phyloP scores from a whole-genome alignment of 2,888 invertebrate species.

The Cephonodes hylas region DNA sequence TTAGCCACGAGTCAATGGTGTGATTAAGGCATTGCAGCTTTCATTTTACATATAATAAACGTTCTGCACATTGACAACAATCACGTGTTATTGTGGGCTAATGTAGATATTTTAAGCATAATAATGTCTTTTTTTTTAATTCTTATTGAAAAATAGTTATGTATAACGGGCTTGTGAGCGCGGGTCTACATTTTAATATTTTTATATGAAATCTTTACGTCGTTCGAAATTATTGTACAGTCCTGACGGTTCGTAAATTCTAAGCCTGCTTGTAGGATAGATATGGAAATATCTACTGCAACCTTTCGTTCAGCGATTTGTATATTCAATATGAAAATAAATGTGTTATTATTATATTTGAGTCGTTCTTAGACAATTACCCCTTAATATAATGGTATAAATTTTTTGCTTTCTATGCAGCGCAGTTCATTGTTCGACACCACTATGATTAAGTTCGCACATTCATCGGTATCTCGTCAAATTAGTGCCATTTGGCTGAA shows the following conservation, averaged over 20 bases:
- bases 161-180: slow-evolving; percentile 1
- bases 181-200: slow-evolving; percentile 30
- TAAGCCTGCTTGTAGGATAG: slow-evolving; percentile 21
- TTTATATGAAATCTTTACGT: slow-evolving; percentile 39
- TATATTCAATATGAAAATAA: slow-evolving; percentile 63
- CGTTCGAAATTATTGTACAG: slow-evolving; percentile 19
- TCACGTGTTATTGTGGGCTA: slow-evolving; percentile 8
- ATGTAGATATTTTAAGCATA: slow-evolving; percentile 21
- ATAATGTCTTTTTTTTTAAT: slow-evolving; percentile 22
- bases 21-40: neutral
- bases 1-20: slow-evolving; percentile 11
- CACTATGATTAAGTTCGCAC: slow-evolving; percentile 62
- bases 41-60: neutral
- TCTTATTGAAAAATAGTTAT: slow-evolving; percentile 24
- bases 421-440: slow-evolving; percentile 47
- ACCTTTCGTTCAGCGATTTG: slow-evolving; percentile 56
- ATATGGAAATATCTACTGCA: slow-evolving; percentile 28
- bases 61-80: slow-evolving; percentile 5
- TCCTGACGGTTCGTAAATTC: slow-evolving; percentile 25
- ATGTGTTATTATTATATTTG: slow-evolving; percentile 57
- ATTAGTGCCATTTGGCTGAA: slow-evolving; percentile 62
- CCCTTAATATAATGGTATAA: slow-evolving; percentile 44
- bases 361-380: slow-evolving; percentile 28
- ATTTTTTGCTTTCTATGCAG: slow-evolving; percentile 41
- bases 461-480: slow-evolving; percentile 57